These are phyloP conservation scores for Lepus townsendii DNA, from an alignment of 2,797 vertebrate genomes.

Conservation along the genomic window DNA sequence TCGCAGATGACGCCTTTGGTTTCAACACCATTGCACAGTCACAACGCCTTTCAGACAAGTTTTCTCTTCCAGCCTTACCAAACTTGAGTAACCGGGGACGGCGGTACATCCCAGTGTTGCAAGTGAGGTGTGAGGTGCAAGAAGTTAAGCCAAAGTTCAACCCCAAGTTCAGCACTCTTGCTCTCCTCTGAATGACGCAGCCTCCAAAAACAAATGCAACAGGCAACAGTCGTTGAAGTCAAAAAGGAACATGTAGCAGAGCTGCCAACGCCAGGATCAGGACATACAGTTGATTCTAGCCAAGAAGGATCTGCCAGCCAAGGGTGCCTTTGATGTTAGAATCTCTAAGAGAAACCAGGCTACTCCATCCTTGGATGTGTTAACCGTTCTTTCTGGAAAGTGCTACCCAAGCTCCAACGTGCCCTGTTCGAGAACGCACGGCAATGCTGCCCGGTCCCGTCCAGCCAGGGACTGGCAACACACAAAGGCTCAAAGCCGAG, in stretches of 20 bases:
- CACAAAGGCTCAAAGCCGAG: neutral
- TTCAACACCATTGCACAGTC: neutral
- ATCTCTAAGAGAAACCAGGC: neutral
- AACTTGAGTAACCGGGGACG: neutral
- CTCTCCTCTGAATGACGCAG: neutral
- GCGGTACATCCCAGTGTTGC: neutral
- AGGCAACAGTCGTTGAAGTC: neutral
- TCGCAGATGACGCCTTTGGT: neutral
- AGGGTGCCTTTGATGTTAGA: neutral
- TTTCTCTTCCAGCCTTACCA: neutral
- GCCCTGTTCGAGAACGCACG: fast-evolving
- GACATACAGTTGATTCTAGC: neutral
- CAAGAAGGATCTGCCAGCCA: neutral
- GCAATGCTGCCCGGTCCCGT: neutral
- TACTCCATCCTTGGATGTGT: neutral
- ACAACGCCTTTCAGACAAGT: fast-evolving
- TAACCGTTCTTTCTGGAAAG: neutral
- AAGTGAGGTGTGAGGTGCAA: too few relatives aligned
- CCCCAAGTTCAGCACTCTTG: neutral
- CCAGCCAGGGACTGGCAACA: neutral
- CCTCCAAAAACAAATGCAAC: neutral
- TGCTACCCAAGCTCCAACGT: too few relatives aligned
- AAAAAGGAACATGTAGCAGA: neutral
- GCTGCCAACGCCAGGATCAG: neutral
- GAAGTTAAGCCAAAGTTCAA: neutral